These are phyloP conservation scores for Melanotaenia nigrans DNA, from an alignment of 2,797 vertebrate species.

Conservation along the genomic window DNA sequence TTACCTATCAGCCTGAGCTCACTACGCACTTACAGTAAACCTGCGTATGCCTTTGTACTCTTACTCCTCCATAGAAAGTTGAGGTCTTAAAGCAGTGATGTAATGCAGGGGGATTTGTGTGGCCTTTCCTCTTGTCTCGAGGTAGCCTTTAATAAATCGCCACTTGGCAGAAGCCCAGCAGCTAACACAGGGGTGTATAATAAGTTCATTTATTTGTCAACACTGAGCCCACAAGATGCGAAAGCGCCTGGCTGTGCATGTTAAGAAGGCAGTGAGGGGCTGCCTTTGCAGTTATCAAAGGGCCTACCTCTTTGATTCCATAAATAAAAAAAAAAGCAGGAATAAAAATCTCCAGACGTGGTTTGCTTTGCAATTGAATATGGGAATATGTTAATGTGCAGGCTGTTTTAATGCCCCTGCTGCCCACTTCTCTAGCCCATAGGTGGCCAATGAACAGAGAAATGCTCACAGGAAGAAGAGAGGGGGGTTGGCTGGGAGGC, in stretches of 20 bases:
- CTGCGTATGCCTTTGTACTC: slow-evolving; percentile 67
- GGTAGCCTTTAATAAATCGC: slow-evolving; percentile 76
- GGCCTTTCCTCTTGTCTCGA: slow-evolving; percentile 76
- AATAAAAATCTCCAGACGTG: slow-evolving; percentile 81
- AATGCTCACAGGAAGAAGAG: slow-evolving; percentile 63
- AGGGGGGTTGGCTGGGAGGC: slow-evolving; percentile 42
- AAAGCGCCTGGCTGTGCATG: slow-evolving; percentile 80
- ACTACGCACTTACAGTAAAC: slow-evolving; percentile 72
- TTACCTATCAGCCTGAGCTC: slow-evolving; percentile 55
- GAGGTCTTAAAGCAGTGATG: slow-evolving; percentile 76
- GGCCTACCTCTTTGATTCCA: slow-evolving; percentile 79
- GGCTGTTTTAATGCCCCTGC: slow-evolving; percentile 76
- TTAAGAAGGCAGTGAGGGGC: slow-evolving; percentile 79
- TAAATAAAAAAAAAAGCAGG: slow-evolving; percentile 46
- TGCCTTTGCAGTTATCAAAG: slow-evolving; percentile 79
- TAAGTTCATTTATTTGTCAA: slow-evolving; percentile 87
- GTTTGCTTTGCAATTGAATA: slow-evolving; percentile 89
- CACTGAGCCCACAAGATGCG: slow-evolving; percentile 81
- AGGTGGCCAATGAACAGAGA: slow-evolving; percentile 89
- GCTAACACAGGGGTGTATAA: slow-evolving; percentile 82
- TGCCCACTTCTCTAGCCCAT: slow-evolving; percentile 83
- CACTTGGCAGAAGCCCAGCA: slow-evolving; percentile 73
- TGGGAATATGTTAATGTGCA: slow-evolving; percentile 88
- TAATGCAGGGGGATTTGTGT: slow-evolving; percentile 74
- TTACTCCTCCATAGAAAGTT: slow-evolving; percentile 62